Percentiles rank a stretch among this genome's conserved stretches.
Evolutionary conservation across 2,888 invertebrate genomes (phyloP).

Genomic region (Caenorhabditis sp.): DNA sequence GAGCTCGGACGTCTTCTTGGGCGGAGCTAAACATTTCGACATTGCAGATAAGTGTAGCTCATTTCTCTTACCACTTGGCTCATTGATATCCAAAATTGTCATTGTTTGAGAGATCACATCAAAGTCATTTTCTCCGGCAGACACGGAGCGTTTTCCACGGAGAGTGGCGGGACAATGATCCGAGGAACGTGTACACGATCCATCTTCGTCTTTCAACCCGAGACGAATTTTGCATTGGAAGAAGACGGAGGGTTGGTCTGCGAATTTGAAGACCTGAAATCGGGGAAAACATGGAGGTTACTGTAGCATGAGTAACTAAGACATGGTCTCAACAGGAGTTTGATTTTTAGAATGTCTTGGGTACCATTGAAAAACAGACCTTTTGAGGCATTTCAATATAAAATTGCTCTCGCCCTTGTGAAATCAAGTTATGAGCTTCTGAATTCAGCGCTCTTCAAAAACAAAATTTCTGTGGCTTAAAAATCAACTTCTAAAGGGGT

Average conservation of each 20-base stretch:
- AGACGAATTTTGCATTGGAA: constrained; percentile 82
- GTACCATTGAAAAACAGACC: too few species aligned
- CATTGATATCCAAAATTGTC: constrained; percentile 79
- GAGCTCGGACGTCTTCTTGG: constrained; percentile 13
- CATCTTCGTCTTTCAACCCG: constrained; percentile 77
- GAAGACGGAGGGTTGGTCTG: constrained; percentile 80
- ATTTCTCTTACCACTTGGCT: constrained; percentile 69
- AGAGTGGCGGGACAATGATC: constrained; percentile 76
- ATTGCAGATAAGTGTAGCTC: neutral
- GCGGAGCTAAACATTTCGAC: constrained; percentile 10
- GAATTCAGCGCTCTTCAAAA: too few species aligned
- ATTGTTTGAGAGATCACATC: constrained; percentile 80
- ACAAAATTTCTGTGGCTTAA: too few species aligned
- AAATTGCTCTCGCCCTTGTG: too few species aligned
- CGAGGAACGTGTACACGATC: constrained; percentile 74
- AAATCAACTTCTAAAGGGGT: too few species aligned
- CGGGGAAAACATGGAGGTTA: too few species aligned
- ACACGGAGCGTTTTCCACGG: constrained; percentile 75
- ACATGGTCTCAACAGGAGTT: too few species aligned
- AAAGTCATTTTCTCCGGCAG: constrained; percentile 68
- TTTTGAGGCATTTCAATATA: too few species aligned
- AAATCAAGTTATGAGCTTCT: too few species aligned
- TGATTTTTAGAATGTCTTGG: too few species aligned
- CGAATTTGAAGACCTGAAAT: constrained; percentile 81
- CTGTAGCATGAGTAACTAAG: too few species aligned